These are phyloP conservation scores for Hypolimnas misippus DNA, from an alignment of 2,888 invertebrate genomes.

Conservation along the genomic window DNA sequence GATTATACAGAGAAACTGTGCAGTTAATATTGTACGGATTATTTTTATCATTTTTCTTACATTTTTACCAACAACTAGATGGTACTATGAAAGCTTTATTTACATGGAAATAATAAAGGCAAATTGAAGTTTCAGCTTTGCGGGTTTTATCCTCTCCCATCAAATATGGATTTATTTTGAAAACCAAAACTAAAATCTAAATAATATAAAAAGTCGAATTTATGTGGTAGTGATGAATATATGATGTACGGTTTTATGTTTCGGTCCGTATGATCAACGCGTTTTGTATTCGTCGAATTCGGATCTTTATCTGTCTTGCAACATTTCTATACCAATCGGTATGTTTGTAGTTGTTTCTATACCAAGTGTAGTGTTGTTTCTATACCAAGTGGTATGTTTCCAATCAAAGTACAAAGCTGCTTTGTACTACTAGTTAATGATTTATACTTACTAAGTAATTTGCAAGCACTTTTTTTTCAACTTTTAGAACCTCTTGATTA, in stretches of 20 bases:
- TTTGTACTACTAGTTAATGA: too few relatives aligned
- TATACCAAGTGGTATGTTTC: too few relatives aligned
- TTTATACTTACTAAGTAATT: too few relatives aligned
- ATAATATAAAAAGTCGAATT: not conserved
- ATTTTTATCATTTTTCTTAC: slow-evolving; percentile 7
- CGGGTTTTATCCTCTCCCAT: not conserved
- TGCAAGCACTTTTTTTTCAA: too few relatives aligned
- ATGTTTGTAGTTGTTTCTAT: too few relatives aligned
- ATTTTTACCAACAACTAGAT: not conserved
- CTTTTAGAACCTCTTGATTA: too few relatives aligned
- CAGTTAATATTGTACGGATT: slow-evolving; percentile 21
- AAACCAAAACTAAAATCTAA: not conserved
- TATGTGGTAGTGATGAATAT: slow-evolving; percentile 1
- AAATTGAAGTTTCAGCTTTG: not conserved
- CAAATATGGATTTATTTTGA: not conserved
- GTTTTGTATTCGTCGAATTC: not conserved
- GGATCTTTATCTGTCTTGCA: not conserved
- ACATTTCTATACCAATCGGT: too few relatives aligned
- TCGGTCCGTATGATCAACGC: not conserved
- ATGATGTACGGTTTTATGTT: not conserved
- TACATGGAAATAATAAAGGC: not conserved
- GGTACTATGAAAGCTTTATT: not conserved
- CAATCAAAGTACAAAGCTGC: too few relatives aligned
- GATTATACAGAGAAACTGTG: slow-evolving; percentile 34
- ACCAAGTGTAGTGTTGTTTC: too few relatives aligned